These are phyloP conservation scores for Peribatodes rhomboidaria DNA, from an alignment of 2,888 invertebrate genomes.

Conservation along the genomic window DNA sequence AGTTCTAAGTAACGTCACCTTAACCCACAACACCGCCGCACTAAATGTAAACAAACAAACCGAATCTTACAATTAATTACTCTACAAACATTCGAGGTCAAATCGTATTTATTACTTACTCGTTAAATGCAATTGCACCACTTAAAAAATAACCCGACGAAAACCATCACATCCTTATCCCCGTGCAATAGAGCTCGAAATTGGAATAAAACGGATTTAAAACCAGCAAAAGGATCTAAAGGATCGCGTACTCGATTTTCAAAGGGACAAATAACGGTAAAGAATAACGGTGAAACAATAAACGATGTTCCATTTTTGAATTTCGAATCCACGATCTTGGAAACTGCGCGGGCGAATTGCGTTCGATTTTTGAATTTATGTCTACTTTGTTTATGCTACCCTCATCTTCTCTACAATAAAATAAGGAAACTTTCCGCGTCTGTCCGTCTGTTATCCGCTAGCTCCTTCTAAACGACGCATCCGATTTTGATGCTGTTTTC, in stretches of 20 bases:
- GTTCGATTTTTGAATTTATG: conserved; percentile 49
- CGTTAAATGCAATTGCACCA: conserved; percentile 28
- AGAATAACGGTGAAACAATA: conserved; percentile 76
- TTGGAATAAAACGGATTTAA: conserved; percentile 21
- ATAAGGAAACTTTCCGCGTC: too few relatives aligned
- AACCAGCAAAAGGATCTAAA: conserved; percentile 46
- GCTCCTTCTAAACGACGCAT: too few relatives aligned
- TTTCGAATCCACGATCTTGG: conserved; percentile 54
- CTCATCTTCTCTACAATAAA: too few relatives aligned
- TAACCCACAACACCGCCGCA: conserved; percentile 12
- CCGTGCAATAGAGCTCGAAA: conserved; percentile 10
- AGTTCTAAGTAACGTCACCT: too few relatives aligned
- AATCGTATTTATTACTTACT: conserved; percentile 28
- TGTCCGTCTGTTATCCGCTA: too few relatives aligned
- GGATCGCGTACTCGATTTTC: conserved; percentile 60
- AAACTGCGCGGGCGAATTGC: conserved; percentile 58
- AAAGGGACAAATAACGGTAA: conserved; percentile 79
- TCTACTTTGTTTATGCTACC: conserved; percentile 5
- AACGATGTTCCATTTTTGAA: conserved; percentile 63
- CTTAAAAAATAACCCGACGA: background rate
- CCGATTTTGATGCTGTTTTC: too few relatives aligned
- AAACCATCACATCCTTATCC: background rate
- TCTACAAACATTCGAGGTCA: conserved; percentile 37
- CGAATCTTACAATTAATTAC: conserved; percentile 24
- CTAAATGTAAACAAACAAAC: conserved; percentile 22